phyloP scores from a whole-genome alignment of 2,797 vertebrate species.

The Moxostoma hubbsi region DNA sequence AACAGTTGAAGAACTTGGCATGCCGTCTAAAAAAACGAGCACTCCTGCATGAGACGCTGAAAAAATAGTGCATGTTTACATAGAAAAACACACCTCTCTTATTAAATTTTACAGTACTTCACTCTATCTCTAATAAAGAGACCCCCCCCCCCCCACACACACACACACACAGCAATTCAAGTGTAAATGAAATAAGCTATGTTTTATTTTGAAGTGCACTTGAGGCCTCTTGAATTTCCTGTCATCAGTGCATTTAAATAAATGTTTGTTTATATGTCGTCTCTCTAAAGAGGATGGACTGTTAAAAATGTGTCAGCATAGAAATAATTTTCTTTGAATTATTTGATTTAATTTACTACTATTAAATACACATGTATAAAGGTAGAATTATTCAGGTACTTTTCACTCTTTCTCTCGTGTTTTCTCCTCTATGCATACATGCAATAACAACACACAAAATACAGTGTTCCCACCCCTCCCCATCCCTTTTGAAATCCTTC shows the following conservation, averaged over 20 bases:
- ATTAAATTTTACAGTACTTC: too few species aligned
- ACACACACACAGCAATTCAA: too few species aligned
- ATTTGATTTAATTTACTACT: conserved; percentile 19
- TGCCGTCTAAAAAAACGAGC: too few species aligned
- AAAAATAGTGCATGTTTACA: too few species aligned
- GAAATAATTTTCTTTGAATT: not conserved
- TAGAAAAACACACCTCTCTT: too few species aligned
- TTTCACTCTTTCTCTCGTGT: conserved; percentile 61
- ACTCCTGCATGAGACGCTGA: too few species aligned
- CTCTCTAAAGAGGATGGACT: not conserved
- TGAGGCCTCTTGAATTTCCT: not conserved
- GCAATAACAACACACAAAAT: conserved; percentile 60
- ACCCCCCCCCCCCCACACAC: too few species aligned
- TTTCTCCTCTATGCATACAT: conserved; percentile 32
- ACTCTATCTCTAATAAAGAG: too few species aligned
- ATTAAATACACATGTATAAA: conserved; percentile 2
- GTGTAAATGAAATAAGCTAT: not conserved
- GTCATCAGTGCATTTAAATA: not conserved
- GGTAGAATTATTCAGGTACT: conserved; percentile 11
- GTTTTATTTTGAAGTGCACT: conserved; percentile 13
- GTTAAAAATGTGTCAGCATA: not conserved
- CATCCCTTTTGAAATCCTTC: conserved; percentile 74
- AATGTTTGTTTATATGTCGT: not conserved
- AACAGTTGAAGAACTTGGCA: too few species aligned
- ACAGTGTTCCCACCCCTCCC: conserved; percentile 38